These are phyloP conservation scores for Charadrius vociferus DNA, from an alignment of 2,113 vertebrate genomes.

Conservation along the genomic window DNA sequence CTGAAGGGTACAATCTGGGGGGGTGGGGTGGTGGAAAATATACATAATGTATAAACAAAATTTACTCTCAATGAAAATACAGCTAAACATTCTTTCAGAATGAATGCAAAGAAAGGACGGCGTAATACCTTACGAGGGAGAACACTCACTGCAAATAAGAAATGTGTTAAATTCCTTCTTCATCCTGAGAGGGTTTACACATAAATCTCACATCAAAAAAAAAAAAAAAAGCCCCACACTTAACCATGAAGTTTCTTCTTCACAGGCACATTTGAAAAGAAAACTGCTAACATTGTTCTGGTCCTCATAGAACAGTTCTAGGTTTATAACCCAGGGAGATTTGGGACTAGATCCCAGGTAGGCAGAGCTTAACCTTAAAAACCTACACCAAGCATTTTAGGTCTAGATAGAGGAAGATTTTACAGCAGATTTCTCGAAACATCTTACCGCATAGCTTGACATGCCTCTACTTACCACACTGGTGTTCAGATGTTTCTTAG, in stretches of 20 bases:
- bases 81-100: background rate
- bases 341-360: background rate
- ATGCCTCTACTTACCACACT: background rate
- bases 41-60: background rate
- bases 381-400: background rate
- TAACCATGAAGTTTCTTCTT: background rate
- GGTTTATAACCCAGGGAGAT: background rate
- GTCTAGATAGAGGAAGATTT: background rate
- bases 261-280: background rate
- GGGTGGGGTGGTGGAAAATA: background rate
- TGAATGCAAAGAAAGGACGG: background rate
- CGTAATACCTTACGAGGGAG: background rate
- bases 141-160: background rate
- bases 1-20: background rate
- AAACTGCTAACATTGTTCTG: background rate
- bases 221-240: background rate
- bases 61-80: background rate
- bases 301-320: background rate
- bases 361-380: background rate
- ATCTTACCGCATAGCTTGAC: background rate
- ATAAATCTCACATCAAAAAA: background rate
- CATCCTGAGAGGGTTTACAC: background rate
- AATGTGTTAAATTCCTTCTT: background rate
- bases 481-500: background rate
- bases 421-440: background rate